phyloP scores from a whole-genome alignment of 2,888 invertebrate genomes.

The Mesorhabditis belari region DNA sequence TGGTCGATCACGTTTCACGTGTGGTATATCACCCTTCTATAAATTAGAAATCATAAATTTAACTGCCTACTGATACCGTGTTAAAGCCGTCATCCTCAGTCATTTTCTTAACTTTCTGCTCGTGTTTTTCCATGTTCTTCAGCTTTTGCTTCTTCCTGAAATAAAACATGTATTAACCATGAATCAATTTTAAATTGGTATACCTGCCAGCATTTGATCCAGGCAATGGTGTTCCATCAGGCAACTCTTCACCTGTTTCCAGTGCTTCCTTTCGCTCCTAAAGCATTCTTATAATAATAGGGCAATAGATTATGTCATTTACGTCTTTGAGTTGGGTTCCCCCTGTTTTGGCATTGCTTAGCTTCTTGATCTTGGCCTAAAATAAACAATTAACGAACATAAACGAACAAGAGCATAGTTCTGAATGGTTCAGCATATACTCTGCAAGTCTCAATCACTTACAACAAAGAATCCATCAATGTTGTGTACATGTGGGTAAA shows the following conservation, averaged over 20 bases:
- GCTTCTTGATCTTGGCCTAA: slow-evolving; percentile 95
- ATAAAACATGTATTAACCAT: slow-evolving; percentile 3
- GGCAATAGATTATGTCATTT: not conserved
- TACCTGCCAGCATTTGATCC: too few relatives aligned
- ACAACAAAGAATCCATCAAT: slow-evolving; percentile 99
- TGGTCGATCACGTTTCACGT: slow-evolving; percentile 18
- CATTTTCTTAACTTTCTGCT: slow-evolving; percentile 16
- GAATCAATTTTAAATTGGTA: not conserved
- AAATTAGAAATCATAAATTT: too few relatives aligned
- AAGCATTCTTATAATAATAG: not conserved
- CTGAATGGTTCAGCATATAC: too few relatives aligned
- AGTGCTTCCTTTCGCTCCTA: not conserved
- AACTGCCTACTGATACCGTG: slow-evolving; percentile 9
- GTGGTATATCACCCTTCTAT: slow-evolving; percentile 2
- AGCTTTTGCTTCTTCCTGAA: slow-evolving; percentile 9
- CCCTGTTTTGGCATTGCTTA: slow-evolving; percentile 65
- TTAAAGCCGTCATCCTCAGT: slow-evolving; percentile 34
- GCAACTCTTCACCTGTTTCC: not conserved
- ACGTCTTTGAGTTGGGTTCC: slow-evolving; percentile 16
- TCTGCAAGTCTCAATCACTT: too few relatives aligned
- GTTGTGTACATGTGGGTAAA: slow-evolving; percentile 96
- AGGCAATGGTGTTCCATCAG: not conserved
- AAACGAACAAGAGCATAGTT: too few relatives aligned
- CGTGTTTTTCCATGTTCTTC: slow-evolving; percentile 13
- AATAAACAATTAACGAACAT: too few relatives aligned